Percentiles rank a stretch among this genome's conserved stretches.
These are phyloP conservation scores for Hydriomena furcata DNA, from an alignment of 2,888 invertebrate genomes.

Conservation along the genomic window DNA sequence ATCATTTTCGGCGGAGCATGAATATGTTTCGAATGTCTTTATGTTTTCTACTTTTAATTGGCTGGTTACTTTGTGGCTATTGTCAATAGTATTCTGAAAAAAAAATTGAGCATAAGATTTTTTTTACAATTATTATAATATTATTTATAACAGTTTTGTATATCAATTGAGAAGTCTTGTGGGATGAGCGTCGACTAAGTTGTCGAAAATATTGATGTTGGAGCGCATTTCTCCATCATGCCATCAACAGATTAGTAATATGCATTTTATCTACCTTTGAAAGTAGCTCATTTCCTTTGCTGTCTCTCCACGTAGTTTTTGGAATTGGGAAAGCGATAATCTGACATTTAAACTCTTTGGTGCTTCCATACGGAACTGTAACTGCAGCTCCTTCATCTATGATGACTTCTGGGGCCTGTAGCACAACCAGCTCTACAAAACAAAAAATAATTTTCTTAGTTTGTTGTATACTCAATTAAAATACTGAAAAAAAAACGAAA, in stretches of 20 bases:
- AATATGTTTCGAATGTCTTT: slow-evolving; percentile 6
- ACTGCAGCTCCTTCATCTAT: slow-evolving; percentile 2
- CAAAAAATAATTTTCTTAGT: background rate
- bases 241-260: too few relatives aligned
- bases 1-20: slow-evolving; percentile 19
- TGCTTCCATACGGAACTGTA: slow-evolving; percentile 16
- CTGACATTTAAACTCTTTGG: slow-evolving; percentile 7
- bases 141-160: too few relatives aligned
- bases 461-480: too few relatives aligned
- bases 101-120: background rate
- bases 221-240: too few relatives aligned
- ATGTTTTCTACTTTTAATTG: slow-evolving; percentile 5
- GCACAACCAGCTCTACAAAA: slow-evolving; percentile 19
- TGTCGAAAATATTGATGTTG: too few relatives aligned
- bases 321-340: slow-evolving; percentile 15
- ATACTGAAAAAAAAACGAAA: too few relatives aligned
- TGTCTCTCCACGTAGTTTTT: slow-evolving; percentile 20
- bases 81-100: slow-evolving; percentile 9
- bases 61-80: background rate
- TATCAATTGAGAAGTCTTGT: too few relatives aligned
- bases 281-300: slow-evolving; percentile 8
- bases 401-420: slow-evolving; percentile 5
- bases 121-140: too few relatives aligned
- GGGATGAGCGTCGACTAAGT: too few relatives aligned
- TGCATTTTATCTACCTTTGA: slow-evolving; percentile 3